Percentiles rank a stretch among this genome's conserved stretches.
Evolutionary conservation across 2,888 invertebrate genomes (phyloP).

Genomic region (Corbicula japonica): DNA sequence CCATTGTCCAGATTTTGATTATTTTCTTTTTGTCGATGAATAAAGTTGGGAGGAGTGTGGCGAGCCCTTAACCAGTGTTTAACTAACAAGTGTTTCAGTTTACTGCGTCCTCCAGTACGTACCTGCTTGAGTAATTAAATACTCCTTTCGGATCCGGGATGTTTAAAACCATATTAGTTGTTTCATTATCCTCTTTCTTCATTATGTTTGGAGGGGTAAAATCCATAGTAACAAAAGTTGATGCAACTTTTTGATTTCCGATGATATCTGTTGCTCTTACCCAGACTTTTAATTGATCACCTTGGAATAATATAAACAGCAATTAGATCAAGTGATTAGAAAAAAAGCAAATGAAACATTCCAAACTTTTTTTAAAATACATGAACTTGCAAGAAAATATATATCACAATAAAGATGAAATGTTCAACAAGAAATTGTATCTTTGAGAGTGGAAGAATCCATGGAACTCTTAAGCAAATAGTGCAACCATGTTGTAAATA

Average conservation of each 20-base stretch:
- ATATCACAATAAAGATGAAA: background rate
- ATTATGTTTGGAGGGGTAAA: constrained; percentile 5
- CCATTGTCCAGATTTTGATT: background rate
- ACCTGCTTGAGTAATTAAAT: constrained; percentile 20
- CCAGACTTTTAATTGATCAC: constrained; percentile 61
- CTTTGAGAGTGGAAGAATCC: no score
- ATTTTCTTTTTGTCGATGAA: background rate
- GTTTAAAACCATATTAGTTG: constrained; percentile 1
- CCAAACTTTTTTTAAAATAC: no score
- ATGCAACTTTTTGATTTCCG: constrained; percentile 43
- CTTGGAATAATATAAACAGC: no score
- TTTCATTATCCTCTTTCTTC: constrained; percentile 12
- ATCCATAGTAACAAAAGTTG: constrained; percentile 61
- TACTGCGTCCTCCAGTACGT: background rate
- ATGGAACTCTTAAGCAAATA: no score
- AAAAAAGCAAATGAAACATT: no score
- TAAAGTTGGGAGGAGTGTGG: background rate
- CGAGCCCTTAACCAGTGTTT: no score
- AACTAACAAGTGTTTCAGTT: background rate
- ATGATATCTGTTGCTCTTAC: constrained; percentile 64
- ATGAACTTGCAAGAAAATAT: no score
- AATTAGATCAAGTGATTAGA: no score
- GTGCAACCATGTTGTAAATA: no score
- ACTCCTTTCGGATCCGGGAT: background rate
- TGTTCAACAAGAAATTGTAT: background rate